Evolutionary conservation across 2,797 vertebrate species (phyloP).

Genomic region (Halcyon leucocephala): DNA sequence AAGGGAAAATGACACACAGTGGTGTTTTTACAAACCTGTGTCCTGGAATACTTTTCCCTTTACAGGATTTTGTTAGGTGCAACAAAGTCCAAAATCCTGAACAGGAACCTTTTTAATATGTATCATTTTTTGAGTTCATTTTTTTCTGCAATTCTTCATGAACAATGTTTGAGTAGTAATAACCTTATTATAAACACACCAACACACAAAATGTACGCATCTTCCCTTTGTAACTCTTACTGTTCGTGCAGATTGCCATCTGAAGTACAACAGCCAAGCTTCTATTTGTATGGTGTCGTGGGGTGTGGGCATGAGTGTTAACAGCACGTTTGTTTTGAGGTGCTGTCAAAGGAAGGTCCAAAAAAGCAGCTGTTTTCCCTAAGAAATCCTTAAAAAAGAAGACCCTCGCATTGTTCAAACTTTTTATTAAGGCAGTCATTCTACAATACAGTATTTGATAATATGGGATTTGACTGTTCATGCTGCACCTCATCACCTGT

Average conservation of each 20-base stretch:
- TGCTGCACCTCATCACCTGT: not conserved
- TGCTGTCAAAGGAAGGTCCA: not conserved
- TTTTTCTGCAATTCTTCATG: conserved; percentile 1
- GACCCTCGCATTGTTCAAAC: not conserved
- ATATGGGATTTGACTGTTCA: fast-evolving
- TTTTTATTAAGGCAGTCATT: not conserved
- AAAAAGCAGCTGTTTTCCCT: not conserved
- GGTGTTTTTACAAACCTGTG: not conserved
- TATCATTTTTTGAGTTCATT: not conserved
- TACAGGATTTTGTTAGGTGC: not conserved
- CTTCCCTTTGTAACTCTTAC: not conserved
- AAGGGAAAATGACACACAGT: not conserved
- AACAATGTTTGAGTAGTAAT: not conserved
- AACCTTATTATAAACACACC: not conserved
- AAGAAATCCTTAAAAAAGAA: not conserved
- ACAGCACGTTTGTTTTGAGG: not conserved
- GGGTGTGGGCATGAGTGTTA: not conserved
- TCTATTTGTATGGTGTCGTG: not conserved
- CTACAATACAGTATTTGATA: not conserved
- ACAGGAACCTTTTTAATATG: not conserved
- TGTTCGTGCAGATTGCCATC: not conserved
- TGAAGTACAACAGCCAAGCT: not conserved
- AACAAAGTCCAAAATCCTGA: not conserved
- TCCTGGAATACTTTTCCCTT: not conserved
- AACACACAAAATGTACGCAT: not conserved